Conservation (phyloP, 2,113 vertebrate species). For the Cephalopterus ornatus region DNA sequence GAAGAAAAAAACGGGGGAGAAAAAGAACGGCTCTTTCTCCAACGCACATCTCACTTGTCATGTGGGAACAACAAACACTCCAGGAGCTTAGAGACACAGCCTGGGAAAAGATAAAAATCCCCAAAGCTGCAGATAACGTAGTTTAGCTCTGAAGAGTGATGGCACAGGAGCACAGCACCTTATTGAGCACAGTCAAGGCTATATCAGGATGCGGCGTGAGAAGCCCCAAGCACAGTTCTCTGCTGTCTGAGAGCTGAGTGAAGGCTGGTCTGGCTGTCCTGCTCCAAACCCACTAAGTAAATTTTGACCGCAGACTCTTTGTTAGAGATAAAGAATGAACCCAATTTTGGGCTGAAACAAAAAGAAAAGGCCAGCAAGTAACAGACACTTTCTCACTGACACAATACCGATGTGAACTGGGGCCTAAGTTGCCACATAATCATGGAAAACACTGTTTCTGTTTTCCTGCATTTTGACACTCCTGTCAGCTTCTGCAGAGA, state of each 20-base stretch:
- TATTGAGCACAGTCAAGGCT: neutral
- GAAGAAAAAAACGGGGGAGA: neutral
- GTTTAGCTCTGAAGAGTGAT: neutral
- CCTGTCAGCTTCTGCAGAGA: neutral
- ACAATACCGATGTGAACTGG: neutral
- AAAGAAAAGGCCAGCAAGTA: neutral
- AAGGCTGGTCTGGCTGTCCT: neutral
- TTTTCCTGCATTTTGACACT: neutral
- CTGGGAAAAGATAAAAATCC: neutral
- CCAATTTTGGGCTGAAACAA: neutral
- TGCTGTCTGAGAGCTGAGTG: neutral
- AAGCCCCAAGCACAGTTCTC: neutral
- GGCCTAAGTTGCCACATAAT: neutral
- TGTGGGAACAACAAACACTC: neutral
- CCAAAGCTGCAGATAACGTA: neutral
- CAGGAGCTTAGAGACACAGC: neutral
- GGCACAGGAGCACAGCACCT: neutral
- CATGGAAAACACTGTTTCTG: neutral
- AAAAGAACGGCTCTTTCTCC: neutral
- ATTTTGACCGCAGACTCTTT: neutral
- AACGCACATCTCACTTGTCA: neutral
- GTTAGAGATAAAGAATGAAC: neutral
- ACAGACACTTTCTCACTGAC: neutral
- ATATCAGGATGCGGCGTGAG: accelerated
- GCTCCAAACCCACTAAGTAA: neutral